phyloP scores from a whole-genome alignment of 64 coral and sea anemone species.

The Trachythela sp. region DNA sequence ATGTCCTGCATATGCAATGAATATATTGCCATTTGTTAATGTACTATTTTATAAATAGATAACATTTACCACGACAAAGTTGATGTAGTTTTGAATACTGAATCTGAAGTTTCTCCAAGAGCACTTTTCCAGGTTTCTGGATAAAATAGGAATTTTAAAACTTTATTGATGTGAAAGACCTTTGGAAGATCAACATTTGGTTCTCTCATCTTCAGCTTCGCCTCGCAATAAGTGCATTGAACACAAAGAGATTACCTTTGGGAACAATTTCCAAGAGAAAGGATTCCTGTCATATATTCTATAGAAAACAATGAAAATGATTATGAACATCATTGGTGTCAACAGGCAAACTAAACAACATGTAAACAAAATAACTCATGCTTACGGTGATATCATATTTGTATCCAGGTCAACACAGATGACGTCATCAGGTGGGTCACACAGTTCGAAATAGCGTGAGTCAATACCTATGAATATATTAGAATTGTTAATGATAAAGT shows the following conservation, averaged over 20 bases:
- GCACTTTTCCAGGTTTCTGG: constrained; percentile 68
- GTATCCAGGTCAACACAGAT: constrained; percentile 90
- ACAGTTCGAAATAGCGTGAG: constrained; percentile 92
- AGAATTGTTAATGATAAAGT: too few relatives aligned
- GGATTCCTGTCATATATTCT: constrained; percentile 51
- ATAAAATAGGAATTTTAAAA: neutral
- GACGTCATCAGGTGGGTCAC: constrained; percentile 93
- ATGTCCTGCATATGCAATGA: too few relatives aligned
- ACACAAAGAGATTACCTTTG: neutral
- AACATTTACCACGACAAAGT: neutral
- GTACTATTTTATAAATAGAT: too few relatives aligned
- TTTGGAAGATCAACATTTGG: neutral
- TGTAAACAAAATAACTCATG: neutral
- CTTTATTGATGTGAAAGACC: too few relatives aligned
- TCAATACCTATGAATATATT: constrained; percentile 71
- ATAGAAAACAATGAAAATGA: neutral
- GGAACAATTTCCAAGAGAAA: constrained; percentile 12
- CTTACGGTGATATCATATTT: constrained; percentile 88
- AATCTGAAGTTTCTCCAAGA: constrained; percentile 56
- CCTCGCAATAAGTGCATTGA: neutral
- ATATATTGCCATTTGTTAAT: too few relatives aligned
- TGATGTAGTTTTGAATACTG: neutral
- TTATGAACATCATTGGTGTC: neutral
- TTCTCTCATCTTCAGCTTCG: neutral
- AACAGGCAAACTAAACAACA: neutral